Evolutionary conservation across 53 echinoderm and acorn worm species (phyloP).

Genomic region (Echinometra lucunter): DNA sequence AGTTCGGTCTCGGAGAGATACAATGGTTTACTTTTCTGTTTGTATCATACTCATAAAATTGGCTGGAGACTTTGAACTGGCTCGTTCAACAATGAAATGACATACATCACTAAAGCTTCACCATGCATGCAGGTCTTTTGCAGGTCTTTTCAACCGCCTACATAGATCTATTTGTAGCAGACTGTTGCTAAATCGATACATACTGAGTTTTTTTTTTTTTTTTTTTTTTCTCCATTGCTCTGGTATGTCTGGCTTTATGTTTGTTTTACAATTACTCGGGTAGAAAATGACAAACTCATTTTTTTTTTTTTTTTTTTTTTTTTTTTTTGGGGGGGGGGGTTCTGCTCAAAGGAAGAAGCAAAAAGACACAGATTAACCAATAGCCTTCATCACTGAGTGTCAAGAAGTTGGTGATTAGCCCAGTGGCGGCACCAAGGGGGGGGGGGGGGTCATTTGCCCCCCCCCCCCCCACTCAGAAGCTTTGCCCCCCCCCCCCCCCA

Average conservation of each 20-base stretch:
- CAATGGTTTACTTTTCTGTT: neutral
- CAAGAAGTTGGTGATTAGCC: neutral
- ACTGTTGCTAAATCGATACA: neutral
- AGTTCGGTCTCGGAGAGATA: neutral
- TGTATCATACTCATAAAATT: neutral
- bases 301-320: too few relatives aligned
- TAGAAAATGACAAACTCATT: conserved; percentile 11
- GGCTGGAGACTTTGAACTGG: conserved; percentile 1
- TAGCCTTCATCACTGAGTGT: neutral
- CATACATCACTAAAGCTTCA: neutral
- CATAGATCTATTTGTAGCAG: too few relatives aligned
- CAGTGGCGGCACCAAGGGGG: too few relatives aligned
- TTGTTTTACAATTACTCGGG: neutral
- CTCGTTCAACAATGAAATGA: neutral
- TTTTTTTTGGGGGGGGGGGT: too few relatives aligned
- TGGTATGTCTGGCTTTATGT: neutral
- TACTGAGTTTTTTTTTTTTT: neutral
- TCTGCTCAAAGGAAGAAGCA: neutral
- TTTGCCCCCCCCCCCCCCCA: too few relatives aligned
- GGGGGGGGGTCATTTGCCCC: too few relatives aligned
- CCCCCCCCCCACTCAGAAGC: too few relatives aligned
- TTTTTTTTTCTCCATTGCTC: neutral
- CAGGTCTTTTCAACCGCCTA: too few relatives aligned
- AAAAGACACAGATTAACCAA: neutral
- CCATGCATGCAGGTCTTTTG: too few relatives aligned